Base-by-base conservation (phyloP, 2,797 vertebrate genomes). In the Anabas testudineus region DNA sequence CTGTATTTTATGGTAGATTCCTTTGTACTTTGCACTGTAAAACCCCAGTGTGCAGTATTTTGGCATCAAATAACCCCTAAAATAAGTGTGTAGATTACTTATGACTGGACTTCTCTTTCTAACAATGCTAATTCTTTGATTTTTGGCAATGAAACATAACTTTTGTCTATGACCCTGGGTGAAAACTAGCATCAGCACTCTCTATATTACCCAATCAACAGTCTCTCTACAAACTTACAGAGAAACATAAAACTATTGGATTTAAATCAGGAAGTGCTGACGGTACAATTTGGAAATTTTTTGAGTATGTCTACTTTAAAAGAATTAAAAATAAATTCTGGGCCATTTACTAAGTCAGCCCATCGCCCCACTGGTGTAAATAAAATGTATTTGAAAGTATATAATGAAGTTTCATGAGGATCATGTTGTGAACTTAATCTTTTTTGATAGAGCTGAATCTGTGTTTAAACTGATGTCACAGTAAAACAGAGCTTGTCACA, bases 301-400 rank as follows among this genome's bases (percentile, higher is more conserved):
- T 26, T 36, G 56, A 46, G 15, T 34, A 4, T 46, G 4, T 39
- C 13, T 18, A 22, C 14, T 19, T 32, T 28, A 13, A 60, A 16
- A 47, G 24, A 47, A 42, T 62, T 42, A 22, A n/a, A 55, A 28
- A 64, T 13, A 48, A 49, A 34, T 58, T 22, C 55, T n/a, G 43
- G n/a, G 14, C 14, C 43, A 45, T 49, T 55, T 37, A 36, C 28
- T 37, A 28, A 56, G 18, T 16, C 37, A 32, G 24, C 10, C 57
- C 53, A 48, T 41, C 28, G 45, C 32, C n/a, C 28, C 34, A 3
- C 9, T 3, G 39, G 21, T 15, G 21, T 39, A 18, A 24, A n/a
- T n/a, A n/a, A n/a, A n/a, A n/a, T n/a, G n/a, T n/a, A n/a, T n/a
- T n/a, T n/a, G n/a, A n/a, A n/a, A n/a, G n/a, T n/a, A n/a, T n/a